Evolutionary conservation across 2,888 invertebrate genomes (phyloP).

Genomic region (Sycophila texana): DNA sequence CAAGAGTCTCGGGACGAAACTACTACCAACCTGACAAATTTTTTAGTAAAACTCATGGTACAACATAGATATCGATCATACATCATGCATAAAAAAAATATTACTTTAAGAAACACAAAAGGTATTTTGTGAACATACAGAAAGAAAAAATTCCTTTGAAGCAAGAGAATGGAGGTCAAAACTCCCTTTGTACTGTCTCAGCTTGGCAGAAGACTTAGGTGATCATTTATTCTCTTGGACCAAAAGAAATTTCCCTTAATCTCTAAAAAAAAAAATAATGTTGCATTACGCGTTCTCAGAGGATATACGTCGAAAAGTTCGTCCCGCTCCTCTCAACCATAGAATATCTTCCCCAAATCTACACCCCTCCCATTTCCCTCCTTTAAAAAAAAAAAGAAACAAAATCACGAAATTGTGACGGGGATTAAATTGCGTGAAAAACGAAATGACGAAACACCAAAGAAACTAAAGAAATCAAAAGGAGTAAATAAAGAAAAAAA

Average conservation of each 20-base stretch:
- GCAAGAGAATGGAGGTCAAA: constrained; percentile 14
- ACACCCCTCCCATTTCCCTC: background rate
- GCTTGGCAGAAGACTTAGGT: no score
- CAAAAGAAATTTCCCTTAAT: constrained; percentile 18
- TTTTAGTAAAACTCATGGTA: background rate
- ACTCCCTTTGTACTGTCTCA: background rate
- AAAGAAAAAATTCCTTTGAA: constrained; percentile 13
- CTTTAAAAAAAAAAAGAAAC: constrained; percentile 8
- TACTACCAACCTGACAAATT: background rate
- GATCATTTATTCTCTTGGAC: background rate
- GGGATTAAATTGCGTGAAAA: background rate
- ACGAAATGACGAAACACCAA: constrained; percentile 11
- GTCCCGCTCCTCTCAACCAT: constrained; percentile 39
- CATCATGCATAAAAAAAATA: background rate
- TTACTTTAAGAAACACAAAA: background rate
- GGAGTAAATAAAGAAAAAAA: constrained; percentile 8
- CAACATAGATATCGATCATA: no score
- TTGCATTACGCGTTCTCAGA: no score
- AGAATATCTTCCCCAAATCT: background rate
- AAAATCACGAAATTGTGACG: background rate
- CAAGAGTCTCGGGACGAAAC: constrained; percentile 45
- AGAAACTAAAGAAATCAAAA: constrained; percentile 10
- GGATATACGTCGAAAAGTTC: constrained; percentile 19
- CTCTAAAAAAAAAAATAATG: background rate
- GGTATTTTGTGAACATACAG: background rate